These are phyloP conservation scores for Lasioglossum malachurum DNA, from an alignment of 2,888 invertebrate species.

Conservation along the genomic window DNA sequence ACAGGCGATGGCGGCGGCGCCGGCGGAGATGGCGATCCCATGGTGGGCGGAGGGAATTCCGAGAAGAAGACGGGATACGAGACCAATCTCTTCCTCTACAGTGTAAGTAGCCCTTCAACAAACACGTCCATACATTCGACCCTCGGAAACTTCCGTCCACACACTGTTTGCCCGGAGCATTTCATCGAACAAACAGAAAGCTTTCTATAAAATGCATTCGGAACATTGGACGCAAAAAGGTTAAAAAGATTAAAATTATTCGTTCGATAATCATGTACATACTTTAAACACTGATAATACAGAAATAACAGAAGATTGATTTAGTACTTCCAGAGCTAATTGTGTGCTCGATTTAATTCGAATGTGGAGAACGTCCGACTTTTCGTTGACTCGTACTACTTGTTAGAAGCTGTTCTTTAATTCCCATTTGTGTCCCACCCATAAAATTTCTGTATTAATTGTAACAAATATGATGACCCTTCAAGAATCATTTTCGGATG, in stretches of 20 bases:
- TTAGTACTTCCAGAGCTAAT: too few species aligned
- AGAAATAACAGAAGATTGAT: too few species aligned
- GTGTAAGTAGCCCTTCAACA: conserved; percentile 87
- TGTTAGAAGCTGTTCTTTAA: too few species aligned
- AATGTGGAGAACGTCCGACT: too few species aligned
- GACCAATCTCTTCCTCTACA: conserved; percentile 94
- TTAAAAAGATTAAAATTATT: neutral
- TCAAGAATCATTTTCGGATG: neutral
- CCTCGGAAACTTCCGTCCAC: neutral
- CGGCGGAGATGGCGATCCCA: conserved; percentile 88
- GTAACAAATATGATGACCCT: too few species aligned
- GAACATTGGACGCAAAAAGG: neutral
- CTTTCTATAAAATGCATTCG: neutral
- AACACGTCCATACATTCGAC: neutral
- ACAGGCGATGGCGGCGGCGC: conserved; percentile 88
- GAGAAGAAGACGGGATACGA: conserved; percentile 91
- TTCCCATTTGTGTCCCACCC: too few species aligned
- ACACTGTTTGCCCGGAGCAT: neutral
- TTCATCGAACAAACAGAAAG: neutral
- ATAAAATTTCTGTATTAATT: too few species aligned
- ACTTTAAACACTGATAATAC: too few species aligned
- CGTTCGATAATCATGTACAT: too few species aligned
- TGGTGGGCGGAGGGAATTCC: conserved; percentile 88
- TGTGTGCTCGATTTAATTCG: too few species aligned
- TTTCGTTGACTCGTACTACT: too few species aligned